A percentile compares a stretch with the other conserved stretches of the same genome.
These are phyloP conservation scores for Hyposmocoma kahamanoa DNA, from an alignment of 1,140 invertebrate genomes.

Conservation along the genomic window DNA sequence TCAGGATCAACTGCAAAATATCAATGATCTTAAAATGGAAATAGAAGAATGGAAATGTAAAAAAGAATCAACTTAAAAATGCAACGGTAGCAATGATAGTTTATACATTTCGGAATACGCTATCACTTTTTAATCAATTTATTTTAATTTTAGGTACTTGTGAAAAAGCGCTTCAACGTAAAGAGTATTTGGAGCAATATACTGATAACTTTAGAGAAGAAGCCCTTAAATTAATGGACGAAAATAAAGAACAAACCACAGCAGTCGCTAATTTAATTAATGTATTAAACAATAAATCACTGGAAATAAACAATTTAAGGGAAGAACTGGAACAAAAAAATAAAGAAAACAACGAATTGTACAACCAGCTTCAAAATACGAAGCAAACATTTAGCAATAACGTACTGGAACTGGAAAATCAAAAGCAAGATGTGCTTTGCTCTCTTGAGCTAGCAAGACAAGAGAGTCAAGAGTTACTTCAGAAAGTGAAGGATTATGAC, in stretches of 20 bases:
- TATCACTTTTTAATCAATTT: constrained; percentile 13
- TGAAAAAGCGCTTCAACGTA: constrained; percentile 35
- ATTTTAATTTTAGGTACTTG: constrained; percentile 30
- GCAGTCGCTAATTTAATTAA: constrained; percentile 39
- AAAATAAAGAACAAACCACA: constrained; percentile 30
- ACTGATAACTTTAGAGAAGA: constrained; percentile 28
- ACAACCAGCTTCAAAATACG: constrained; percentile 27
- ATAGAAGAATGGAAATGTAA: constrained; percentile 54
- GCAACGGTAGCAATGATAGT: too few relatives aligned
- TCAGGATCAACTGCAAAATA: constrained; percentile 41
- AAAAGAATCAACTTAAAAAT: too few relatives aligned
- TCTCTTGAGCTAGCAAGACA: constrained; percentile 33
- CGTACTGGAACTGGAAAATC: constrained; percentile 30
- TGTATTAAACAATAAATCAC: constrained; percentile 42
- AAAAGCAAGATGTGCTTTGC: constrained; percentile 35
- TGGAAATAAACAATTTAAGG: constrained; percentile 41
- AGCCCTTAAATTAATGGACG: constrained; percentile 29
- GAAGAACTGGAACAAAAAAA: constrained; percentile 32
- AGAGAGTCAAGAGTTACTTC: constrained; percentile 45
- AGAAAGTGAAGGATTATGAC: constrained; percentile 32
- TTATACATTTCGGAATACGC: too few relatives aligned
- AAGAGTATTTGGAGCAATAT: constrained; percentile 41
- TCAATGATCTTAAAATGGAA: constrained; percentile 43
- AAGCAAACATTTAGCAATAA: constrained; percentile 28
- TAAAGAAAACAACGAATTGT: constrained; percentile 31